Percentiles rank a stretch among this genome's conserved stretches.
phyloP scores from a whole-genome alignment of 2,888 invertebrate species.

The Cantharis flavilabris region DNA sequence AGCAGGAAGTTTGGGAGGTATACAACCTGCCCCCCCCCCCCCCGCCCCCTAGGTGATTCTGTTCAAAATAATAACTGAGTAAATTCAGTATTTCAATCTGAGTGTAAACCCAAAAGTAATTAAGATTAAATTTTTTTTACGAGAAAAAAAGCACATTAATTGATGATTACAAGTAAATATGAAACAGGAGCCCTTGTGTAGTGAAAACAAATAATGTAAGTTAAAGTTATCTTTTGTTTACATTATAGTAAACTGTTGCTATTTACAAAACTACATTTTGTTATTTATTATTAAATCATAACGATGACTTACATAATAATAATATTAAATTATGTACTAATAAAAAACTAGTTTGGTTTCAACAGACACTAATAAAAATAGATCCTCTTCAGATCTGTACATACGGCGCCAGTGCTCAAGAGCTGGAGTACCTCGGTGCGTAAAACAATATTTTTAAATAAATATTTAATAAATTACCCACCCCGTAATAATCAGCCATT shows the following conservation, averaged over 20 bases:
- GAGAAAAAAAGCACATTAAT: no score
- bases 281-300: not conserved
- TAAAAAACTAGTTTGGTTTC: not conserved
- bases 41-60: no score
- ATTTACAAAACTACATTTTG: not conserved
- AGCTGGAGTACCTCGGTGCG: not conserved
- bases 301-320: not conserved
- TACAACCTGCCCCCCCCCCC: no score
- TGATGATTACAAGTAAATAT: no score
- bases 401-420: not conserved
- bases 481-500: conserved; percentile 37
- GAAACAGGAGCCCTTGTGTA: no score
- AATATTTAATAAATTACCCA: conserved; percentile 5
- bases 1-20: no score
- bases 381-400: not conserved
- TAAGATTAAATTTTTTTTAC: no score
- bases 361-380: not conserved
- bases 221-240: not conserved
- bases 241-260: not conserved
- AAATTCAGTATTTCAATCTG: no score
- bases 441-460: not conserved
- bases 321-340: not conserved
- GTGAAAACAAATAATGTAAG: no score
- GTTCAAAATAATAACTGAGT: no score
- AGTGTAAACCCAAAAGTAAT: no score